Conservation (phyloP, 2,113 vertebrate genomes). For the Pseudopipra pipra region DNA sequence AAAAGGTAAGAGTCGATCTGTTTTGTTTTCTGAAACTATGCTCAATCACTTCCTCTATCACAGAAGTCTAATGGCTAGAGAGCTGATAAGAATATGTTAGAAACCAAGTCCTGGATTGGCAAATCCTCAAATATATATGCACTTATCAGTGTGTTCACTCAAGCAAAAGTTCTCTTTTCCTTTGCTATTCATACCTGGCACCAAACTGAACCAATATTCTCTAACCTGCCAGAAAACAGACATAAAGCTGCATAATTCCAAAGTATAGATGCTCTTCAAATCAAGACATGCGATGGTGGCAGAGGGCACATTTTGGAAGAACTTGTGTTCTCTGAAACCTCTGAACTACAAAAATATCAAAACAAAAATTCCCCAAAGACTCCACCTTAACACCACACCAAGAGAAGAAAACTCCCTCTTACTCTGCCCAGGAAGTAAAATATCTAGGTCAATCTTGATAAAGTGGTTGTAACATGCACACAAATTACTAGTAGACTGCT, state of each 20-base stretch:
- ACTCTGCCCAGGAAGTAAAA: background rate
- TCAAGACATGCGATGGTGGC: background rate
- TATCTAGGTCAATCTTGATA: background rate
- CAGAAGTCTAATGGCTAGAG: background rate
- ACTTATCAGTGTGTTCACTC: background rate
- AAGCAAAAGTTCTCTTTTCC: background rate
- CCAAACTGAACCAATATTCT: background rate
- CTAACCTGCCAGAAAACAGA: background rate
- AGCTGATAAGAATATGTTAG: background rate
- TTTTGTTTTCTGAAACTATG: background rate
- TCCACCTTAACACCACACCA: background rate
- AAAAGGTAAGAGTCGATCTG: background rate
- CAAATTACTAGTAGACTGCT: background rate
- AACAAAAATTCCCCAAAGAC: background rate
- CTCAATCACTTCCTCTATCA: background rate
- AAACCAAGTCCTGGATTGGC: background rate
- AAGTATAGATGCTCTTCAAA: background rate
- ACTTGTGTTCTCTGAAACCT: background rate
- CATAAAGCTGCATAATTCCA: background rate
- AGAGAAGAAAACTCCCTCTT: background rate
- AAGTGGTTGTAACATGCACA: background rate
- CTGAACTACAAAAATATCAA: background rate
- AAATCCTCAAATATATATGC: background rate
- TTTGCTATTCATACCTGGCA: background rate
- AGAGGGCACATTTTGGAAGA: background rate